These are phyloP conservation scores for Sebastes flavidus DNA, from an alignment of 2,797 vertebrate species.

Conservation along the genomic window DNA sequence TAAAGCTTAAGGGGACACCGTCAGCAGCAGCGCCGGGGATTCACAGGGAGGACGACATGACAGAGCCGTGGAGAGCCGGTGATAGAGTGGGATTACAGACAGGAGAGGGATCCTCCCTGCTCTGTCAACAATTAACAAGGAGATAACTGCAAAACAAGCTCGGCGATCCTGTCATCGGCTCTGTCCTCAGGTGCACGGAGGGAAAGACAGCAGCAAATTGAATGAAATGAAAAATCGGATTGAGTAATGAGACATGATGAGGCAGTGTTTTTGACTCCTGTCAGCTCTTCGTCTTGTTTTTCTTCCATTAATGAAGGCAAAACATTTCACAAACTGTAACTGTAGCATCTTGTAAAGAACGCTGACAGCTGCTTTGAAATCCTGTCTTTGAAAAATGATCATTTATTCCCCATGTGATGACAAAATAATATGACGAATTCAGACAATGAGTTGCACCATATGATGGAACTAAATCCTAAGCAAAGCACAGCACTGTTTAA, in stretches of 20 bases:
- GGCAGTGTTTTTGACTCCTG: conserved; percentile 54
- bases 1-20: conserved; percentile 58
- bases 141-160: conserved; percentile 55
- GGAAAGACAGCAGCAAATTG: conserved; percentile 55
- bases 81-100: conserved; percentile 58
- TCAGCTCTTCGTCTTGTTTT: conserved; percentile 55
- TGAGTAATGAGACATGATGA: conserved; percentile 65
- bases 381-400: background rate
- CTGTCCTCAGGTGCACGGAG: conserved; percentile 49
- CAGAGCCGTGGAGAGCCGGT: conserved; percentile 43
- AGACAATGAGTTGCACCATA: background rate
- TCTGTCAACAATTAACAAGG: conserved; percentile 60
- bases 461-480: background rate
- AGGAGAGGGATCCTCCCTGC: conserved; percentile 45
- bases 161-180: conserved; percentile 31
- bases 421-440: background rate
- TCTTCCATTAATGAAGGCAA: conserved; percentile 44
- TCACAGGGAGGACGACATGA: conserved; percentile 58
- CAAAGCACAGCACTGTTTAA: background rate
- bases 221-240: conserved; percentile 56
- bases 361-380: conserved; percentile 2
- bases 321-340: conserved; percentile 29
- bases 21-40: conserved; percentile 37
- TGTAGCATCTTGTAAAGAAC: conserved; percentile 1
- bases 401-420: background rate